phyloP scores from a whole-genome alignment of 2,113 vertebrate genomes.

The Ciconia boyciana region DNA sequence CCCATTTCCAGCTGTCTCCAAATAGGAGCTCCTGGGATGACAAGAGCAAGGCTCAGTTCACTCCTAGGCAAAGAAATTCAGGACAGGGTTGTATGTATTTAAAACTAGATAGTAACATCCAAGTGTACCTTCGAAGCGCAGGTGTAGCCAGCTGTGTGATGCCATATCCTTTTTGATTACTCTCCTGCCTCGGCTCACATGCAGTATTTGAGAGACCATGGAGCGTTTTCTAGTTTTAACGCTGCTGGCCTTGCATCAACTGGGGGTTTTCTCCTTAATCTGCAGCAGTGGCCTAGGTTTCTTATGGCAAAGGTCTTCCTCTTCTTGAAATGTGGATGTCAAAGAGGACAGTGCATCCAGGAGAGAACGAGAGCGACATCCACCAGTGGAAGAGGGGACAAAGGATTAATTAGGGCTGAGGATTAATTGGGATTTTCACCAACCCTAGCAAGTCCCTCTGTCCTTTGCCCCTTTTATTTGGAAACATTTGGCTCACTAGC shows the following conservation, averaged over 20 bases:
- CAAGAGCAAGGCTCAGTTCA: neutral
- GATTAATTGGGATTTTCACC: neutral
- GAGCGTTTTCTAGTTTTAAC: neutral
- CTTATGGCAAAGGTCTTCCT: neutral
- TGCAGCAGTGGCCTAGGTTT: neutral
- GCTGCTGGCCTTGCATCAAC: neutral
- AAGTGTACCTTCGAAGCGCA: neutral
- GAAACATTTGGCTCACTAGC: neutral
- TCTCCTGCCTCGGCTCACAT: neutral
- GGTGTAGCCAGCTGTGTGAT: neutral
- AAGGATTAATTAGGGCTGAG: neutral
- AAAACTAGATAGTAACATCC: neutral
- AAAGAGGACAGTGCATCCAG: neutral
- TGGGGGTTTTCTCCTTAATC: neutral
- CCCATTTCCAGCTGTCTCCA: neutral
- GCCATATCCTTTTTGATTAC: neutral
- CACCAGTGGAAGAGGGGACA: neutral
- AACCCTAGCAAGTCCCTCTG: neutral
- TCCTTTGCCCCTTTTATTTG: neutral
- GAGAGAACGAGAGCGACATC: neutral
- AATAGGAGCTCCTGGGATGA: neutral
- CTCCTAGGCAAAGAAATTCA: neutral
- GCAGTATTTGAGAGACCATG: neutral
- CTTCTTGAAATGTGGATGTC: neutral
- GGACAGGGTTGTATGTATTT: neutral